Percentiles rank a stretch among this genome's conserved stretches.
Evolutionary conservation across 2,888 invertebrate species (phyloP).

Genomic region (Chloroclystis v-ata): DNA sequence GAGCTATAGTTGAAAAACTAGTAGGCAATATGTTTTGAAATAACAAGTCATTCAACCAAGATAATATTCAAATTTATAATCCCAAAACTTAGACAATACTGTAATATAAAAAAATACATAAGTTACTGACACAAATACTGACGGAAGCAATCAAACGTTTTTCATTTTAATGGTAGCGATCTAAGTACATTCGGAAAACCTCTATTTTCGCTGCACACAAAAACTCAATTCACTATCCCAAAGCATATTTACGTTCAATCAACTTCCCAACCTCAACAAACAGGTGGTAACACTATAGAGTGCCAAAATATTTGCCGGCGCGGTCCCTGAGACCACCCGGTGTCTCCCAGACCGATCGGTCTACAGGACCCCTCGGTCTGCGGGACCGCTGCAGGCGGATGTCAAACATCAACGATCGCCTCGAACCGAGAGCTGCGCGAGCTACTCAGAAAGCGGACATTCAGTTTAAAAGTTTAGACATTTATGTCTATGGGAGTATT

Average conservation of each 20-base stretch:
- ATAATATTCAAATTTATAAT: too few species aligned
- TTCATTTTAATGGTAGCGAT: too few species aligned
- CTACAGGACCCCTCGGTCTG: not conserved
- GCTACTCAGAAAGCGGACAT: not conserved
- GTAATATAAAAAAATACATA: too few species aligned
- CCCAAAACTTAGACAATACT: too few species aligned
- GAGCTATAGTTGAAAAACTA: too few species aligned
- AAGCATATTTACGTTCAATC: slow-evolving; percentile 21
- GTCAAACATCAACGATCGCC: slow-evolving; percentile 5
- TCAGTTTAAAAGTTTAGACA: too few species aligned
- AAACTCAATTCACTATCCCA: slow-evolving; percentile 6
- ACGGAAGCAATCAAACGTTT: too few species aligned
- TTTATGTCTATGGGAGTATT: too few species aligned
- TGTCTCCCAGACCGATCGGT: not conserved
- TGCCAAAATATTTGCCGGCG: slow-evolving; percentile 24
- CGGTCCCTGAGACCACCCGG: not conserved
- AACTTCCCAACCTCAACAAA: slow-evolving; percentile 18
- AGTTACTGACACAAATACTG: too few species aligned
- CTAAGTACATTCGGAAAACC: too few species aligned
- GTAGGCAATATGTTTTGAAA: too few species aligned
- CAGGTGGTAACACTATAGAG: slow-evolving; percentile 19
- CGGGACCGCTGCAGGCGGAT: not conserved
- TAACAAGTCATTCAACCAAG: too few species aligned
- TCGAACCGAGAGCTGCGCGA: not conserved
- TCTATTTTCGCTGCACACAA: not conserved